Percentiles rank a stretch among this genome's conserved stretches.
These are phyloP conservation scores for Masticophis lateralis DNA, from an alignment of 2,797 vertebrate genomes.

Conservation along the genomic window DNA sequence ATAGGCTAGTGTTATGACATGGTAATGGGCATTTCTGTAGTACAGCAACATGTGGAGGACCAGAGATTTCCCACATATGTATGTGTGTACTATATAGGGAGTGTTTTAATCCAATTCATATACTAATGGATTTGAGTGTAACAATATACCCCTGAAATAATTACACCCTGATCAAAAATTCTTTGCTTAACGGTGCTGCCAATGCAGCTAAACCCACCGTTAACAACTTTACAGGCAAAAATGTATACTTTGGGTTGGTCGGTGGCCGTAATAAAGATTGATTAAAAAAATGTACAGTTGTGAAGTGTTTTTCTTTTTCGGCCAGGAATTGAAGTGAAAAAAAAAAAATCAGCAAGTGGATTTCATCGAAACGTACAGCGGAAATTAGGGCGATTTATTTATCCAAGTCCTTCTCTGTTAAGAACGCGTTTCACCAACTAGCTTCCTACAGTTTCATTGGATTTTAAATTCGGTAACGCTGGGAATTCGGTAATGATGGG, in stretches of 20 bases:
- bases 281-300: background rate
- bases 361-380: background rate
- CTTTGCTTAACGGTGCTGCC: background rate
- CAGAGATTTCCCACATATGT: background rate
- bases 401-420: background rate
- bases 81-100: background rate
- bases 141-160: background rate
- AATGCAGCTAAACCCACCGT: background rate
- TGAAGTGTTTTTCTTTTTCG: background rate
- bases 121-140: background rate
- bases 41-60: background rate
- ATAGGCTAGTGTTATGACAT: background rate
- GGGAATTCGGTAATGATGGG: background rate
- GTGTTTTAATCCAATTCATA: background rate
- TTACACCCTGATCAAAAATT: background rate
- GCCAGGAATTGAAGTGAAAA: background rate
- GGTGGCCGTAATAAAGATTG: background rate
- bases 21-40: background rate
- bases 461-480: background rate
- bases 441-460: background rate
- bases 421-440: background rate
- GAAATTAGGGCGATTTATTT: background rate
- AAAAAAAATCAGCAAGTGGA: background rate
- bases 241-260: background rate
- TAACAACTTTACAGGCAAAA: background rate